Base-by-base conservation (phyloP, 2,113 vertebrate species). In the Neotragus pygmaeus region DNA sequence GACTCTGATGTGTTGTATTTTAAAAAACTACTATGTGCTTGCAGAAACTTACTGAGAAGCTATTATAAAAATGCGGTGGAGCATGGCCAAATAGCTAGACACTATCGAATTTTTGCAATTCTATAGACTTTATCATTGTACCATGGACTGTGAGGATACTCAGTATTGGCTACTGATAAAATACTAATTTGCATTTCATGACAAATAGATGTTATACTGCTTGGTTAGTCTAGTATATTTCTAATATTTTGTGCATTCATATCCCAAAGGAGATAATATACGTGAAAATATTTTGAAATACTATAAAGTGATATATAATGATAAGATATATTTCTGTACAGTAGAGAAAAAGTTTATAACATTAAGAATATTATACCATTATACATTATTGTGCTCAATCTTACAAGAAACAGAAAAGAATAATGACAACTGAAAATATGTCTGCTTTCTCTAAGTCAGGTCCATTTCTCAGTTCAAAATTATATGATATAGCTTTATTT, bases 221-320 rank as follows among this genome's bases (percentile, higher is more conserved):
- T 97, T 97, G 90, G 94, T 97, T 97, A 88, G 96, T 98, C 58
- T 83, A 95, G 85, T 62, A 53, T 77, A 97, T 97, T 98, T 98
- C 78, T 98, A 88, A 94, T 93, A 95, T 97, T 98, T 85, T 98
- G 83, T 78, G 95, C 62, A 97, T 97, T 94, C 55, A 33, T 98
- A 96, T 97, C 92, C 87, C 84, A 91, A 80, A 97, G 12, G 82
- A 90, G 58, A 94, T 64, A 55, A 88, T 89, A 96, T 43, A 97
- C 90, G 66, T 97, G 94, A 97, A 96, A 94, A 90, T 98, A 98
- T 96, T 98, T 98, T 88, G 91, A 85, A 80, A 98, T 94, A 83
- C 82, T 85, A n/a, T 90, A 95, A 97, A 89, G 47, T 94, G 97
- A 92, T 91, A 95, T 66, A 77, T 96, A 84, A 96, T 90, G 58